Evolutionary conservation across 2,113 vertebrate species (phyloP).

Genomic region (Caranx melampygus): DNA sequence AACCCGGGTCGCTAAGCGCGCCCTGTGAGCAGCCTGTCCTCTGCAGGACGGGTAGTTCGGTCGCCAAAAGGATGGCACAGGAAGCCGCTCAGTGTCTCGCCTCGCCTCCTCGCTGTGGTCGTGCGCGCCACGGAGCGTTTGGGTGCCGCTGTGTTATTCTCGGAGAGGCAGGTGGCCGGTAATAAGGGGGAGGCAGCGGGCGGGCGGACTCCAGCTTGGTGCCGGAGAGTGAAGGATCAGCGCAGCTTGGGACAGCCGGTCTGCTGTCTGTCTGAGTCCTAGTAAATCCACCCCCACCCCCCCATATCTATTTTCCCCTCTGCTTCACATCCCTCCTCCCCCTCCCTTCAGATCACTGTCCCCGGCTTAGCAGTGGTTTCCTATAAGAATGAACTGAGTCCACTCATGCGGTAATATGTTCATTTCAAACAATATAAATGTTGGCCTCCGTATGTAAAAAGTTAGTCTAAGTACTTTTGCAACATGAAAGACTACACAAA

Average conservation of each 20-base stretch:
- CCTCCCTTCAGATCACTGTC: constrained; percentile 44
- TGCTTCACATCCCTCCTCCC: constrained; percentile 51
- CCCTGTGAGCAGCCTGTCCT: constrained; percentile 39
- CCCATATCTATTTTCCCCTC: constrained; percentile 60
- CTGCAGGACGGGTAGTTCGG: constrained; percentile 10
- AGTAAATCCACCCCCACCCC: constrained; percentile 65
- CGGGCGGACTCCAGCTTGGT: constrained; percentile 46
- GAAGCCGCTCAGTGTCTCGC: not conserved
- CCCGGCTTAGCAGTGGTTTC: constrained; percentile 39
- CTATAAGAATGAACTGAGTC: constrained; percentile 30
- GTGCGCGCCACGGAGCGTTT: not conserved
- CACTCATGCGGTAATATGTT: constrained; percentile 16
- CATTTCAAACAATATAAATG: not conserved
- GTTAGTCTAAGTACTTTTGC: no score
- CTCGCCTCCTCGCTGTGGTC: constrained; percentile 11
- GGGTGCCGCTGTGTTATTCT: constrained; percentile 49
- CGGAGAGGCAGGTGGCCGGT: constrained; percentile 73
- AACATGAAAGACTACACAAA: not conserved
- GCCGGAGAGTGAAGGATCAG: constrained; percentile 75
- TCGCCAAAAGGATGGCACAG: constrained; percentile 20
- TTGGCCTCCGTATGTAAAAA: not conserved
- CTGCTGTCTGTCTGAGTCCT: constrained; percentile 75
- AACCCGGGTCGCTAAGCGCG: constrained; percentile 69
- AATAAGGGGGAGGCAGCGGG: constrained; percentile 31
- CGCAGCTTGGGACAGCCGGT: constrained; percentile 76